These are phyloP conservation scores for Pseudorectes ferrugineus DNA, from an alignment of 2,113 vertebrate species.

Conservation along the genomic window DNA sequence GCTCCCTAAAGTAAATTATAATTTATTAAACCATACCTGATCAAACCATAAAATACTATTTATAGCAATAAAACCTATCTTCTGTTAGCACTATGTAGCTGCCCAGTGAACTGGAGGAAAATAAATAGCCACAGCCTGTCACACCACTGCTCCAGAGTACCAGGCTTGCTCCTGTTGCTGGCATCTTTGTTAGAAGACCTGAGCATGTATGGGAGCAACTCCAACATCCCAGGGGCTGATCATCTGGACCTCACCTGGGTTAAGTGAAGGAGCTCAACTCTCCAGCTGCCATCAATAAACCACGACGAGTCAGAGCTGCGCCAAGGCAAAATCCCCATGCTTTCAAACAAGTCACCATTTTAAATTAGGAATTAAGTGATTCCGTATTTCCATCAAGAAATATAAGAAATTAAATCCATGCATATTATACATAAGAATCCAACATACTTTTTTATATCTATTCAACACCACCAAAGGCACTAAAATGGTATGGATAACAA, in stretches of 20 bases:
- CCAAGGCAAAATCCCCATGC: fast-evolving
- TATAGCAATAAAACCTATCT: not conserved
- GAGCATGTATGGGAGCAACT: fast-evolving
- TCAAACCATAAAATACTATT: not conserved
- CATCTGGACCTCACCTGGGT: not conserved
- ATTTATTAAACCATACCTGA: not conserved
- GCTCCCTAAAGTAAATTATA: not conserved
- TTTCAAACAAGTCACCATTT: not conserved
- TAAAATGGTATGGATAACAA: not conserved
- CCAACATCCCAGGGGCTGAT: not conserved
- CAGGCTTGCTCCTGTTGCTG: not conserved
- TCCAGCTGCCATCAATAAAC: not conserved
- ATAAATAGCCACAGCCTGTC: not conserved
- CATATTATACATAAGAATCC: not conserved
- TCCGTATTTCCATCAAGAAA: not conserved
- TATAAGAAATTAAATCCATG: not conserved
- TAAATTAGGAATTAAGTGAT: not conserved
- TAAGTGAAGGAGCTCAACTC: not conserved
- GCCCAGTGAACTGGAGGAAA: not conserved
- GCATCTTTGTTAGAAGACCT: not conserved
- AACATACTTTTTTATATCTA: not conserved
- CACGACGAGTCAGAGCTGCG: not conserved
- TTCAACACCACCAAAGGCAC: not conserved
- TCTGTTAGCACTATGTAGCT: no score
- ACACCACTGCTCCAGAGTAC: not conserved